A percentile compares a stretch with the other conserved stretches of the same genome.
phyloP scores from a whole-genome alignment of 2,113 vertebrate species.

The Oryzias curvinotus region DNA sequence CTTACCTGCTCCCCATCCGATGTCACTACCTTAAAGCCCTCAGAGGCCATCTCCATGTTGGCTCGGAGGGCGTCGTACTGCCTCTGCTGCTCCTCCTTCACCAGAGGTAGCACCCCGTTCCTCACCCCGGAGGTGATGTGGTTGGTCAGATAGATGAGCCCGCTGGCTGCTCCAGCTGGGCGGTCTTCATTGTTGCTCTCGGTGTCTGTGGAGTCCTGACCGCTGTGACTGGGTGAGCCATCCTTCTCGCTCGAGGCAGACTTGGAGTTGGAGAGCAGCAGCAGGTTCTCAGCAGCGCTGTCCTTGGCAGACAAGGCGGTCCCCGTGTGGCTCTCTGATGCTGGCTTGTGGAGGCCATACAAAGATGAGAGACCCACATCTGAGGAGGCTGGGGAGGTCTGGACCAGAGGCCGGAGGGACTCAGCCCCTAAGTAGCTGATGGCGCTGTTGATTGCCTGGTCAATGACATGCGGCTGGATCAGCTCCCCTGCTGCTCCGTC shows the following conservation, averaged over 20 bases:
- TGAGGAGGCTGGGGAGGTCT: conserved; percentile 87
- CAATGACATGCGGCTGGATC: conserved; percentile 95
- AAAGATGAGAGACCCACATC: conserved; percentile 84
- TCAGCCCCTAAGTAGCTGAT: conserved; percentile 97
- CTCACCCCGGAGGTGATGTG: conserved; percentile 87
- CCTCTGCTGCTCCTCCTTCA: conserved; percentile 90
- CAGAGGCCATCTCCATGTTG: conserved; percentile 77
- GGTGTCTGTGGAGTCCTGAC: conserved; percentile 96
- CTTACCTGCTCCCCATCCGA: conserved; percentile 87
- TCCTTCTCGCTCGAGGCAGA: conserved; percentile 90
- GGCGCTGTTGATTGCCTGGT: conserved; percentile 98
- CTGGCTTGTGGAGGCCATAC: conserved; percentile 87
- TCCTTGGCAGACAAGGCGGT: conserved; percentile 85
- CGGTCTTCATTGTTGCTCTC: conserved; percentile 96
- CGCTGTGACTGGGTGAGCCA: conserved; percentile 92
- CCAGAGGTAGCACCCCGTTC: conserved; percentile 86
- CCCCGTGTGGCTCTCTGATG: conserved; percentile 67
- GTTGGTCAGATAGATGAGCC: conserved; percentile 96
- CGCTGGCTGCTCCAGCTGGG: conserved; percentile 56
- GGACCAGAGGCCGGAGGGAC: conserved; percentile 92
- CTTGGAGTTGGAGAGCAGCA: conserved; percentile 95
- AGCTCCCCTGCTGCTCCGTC: conserved; percentile 83
- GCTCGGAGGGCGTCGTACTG: conserved; percentile 86
- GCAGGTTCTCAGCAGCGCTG: conserved; percentile 90
- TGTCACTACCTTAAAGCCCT: conserved; percentile 90